Evolutionary conservation across 2,888 invertebrate genomes (phyloP), one percentile per base, ranked within the genome.

Genomic region (Dorcus hopei): DNA sequence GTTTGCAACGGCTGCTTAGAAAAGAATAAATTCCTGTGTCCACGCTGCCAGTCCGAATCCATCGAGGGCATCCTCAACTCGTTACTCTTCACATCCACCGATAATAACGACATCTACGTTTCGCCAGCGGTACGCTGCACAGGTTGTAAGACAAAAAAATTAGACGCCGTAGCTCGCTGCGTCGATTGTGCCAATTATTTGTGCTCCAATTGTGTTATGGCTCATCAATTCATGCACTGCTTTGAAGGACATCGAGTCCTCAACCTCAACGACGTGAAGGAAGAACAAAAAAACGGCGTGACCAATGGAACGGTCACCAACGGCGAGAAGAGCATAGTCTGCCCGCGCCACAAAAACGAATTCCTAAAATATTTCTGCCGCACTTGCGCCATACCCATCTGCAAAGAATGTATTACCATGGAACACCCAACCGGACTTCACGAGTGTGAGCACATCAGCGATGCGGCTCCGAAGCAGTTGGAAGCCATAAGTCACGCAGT

Each of bases 211-310:
- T 98, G 98, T 86, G 95, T 95, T 73, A 96, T 96, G 89, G 97
- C 97, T 63, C 98, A 98, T 81, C 95, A 97, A 81, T 96, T 93
- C 79, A 97, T 98, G 97, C 96, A 97, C 80, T 97, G 97, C 79
- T 98, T 98, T 80, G 95, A 96, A 78, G 96, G 95, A 63, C 97
- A 97, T 80, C 88, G 95, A 58, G 95, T 97, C 60, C 85, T 91
- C 69, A 85, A 88, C 62, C 82, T 91, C 70, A 76, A 80, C 42
- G 87, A 88, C 63, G 74, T 87, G 54, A 88, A 87, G 74, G 85
- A 87, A 70, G 85, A 85, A 62, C 51, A 54, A 39, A 66, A 66
- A 49, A 62, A 63, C 50, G 65, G 65, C 19, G 61, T 63, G 26
- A 55, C 64, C 19, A 69, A 67, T 47, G 65, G 64, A 23, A 63